Percentiles rank a stretch among this genome's conserved stretches.
phyloP scores from a whole-genome alignment of 2,113 vertebrate genomes.

The Cnemophilus loriae region DNA sequence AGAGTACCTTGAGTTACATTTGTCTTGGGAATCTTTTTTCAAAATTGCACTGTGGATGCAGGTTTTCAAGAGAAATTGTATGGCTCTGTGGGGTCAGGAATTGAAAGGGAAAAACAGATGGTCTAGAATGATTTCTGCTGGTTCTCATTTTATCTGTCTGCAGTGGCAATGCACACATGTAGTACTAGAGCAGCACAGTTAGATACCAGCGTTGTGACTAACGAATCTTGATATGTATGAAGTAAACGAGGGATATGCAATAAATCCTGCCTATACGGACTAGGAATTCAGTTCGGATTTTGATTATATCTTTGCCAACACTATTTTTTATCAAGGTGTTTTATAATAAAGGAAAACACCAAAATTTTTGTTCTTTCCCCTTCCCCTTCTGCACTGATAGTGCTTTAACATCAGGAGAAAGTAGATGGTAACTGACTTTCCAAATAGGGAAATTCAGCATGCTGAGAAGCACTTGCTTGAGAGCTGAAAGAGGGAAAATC shows the following conservation, averaged over 20 bases:
- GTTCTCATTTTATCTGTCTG: not conserved
- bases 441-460: not conserved
- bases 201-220: not conserved
- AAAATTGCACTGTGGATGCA: not conserved
- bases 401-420: not conserved
- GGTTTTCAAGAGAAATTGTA: not conserved
- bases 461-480: not conserved
- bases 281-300: not conserved
- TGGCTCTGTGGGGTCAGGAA: not conserved
- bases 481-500: not conserved
- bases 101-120: not conserved
- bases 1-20: not conserved
- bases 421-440: not conserved
- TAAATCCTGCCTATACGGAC: rapidly evolving
- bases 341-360: not conserved
- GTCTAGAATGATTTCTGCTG: not conserved
- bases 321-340: not conserved
- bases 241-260: not conserved
- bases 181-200: too few relatives aligned
- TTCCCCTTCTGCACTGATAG: not conserved
- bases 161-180: not conserved
- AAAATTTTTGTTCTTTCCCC: not conserved
- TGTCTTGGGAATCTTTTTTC: not conserved
- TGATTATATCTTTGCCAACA: not conserved
- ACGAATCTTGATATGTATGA: not conserved